These are phyloP conservation scores for Toxostoma redivivum DNA, from an alignment of 2,113 vertebrate species.

Conservation along the genomic window DNA sequence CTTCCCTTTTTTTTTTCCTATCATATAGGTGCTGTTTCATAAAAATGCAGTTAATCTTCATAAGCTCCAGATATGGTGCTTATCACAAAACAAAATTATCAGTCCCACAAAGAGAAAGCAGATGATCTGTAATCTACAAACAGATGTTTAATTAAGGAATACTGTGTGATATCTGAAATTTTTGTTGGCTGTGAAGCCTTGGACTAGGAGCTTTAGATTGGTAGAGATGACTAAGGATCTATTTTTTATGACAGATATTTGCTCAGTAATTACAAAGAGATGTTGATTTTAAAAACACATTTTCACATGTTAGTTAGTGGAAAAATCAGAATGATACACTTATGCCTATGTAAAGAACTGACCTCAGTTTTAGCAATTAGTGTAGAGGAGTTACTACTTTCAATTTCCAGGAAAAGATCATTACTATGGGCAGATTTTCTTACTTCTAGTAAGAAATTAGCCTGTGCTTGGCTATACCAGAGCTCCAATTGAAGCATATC, in stretches of 20 bases:
- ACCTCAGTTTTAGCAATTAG: not conserved
- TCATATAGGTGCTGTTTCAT: not conserved
- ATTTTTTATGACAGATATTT: not conserved
- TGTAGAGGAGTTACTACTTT: not conserved
- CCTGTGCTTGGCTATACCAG: not conserved
- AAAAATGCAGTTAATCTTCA: not conserved
- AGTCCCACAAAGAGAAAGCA: not conserved
- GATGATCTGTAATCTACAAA: not conserved
- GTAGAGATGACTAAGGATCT: not conserved
- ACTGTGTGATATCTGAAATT: not conserved
- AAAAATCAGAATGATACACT: not conserved
- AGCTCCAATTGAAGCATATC: not conserved
- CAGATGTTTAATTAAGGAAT: slow-evolving; percentile 23
- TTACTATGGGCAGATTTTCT: not conserved
- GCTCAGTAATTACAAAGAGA: not conserved
- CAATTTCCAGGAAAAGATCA: not conserved
- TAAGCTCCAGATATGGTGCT: not conserved
- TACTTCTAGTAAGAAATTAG: not conserved
- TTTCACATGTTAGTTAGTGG: not conserved
- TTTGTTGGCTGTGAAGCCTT: not conserved
- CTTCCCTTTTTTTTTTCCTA: not conserved
- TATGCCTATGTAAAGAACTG: not conserved
- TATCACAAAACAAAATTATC: not conserved
- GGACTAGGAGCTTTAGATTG: not conserved
- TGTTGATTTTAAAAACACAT: not conserved